Conservation (phyloP, 2,888 invertebrate species). For the Metopia argyrocephala region DNA sequence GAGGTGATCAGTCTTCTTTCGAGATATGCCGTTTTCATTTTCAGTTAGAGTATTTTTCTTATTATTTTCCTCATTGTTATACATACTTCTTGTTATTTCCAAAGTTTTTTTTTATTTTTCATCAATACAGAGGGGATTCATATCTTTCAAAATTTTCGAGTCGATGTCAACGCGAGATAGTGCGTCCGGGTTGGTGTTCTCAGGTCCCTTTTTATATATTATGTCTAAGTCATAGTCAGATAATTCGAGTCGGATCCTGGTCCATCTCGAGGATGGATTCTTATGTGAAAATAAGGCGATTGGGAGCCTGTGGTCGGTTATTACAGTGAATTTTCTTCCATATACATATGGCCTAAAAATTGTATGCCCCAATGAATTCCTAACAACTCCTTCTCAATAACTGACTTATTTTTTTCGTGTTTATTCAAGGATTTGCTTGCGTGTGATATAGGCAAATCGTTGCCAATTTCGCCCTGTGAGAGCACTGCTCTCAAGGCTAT, state of each 20-base stretch:
- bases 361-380: conserved; percentile 67
- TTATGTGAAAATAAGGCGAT: neutral
- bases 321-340: conserved; percentile 68
- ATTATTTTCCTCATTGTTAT: neutral
- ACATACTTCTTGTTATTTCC: neutral
- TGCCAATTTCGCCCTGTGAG: conserved; percentile 62
- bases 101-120: neutral
- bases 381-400: conserved; percentile 68
- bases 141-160: too few species aligned
- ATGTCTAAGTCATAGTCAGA: neutral
- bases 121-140: too few species aligned
- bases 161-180: neutral
- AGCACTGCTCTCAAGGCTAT: conserved; percentile 68
- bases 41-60: neutral
- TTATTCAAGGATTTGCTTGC: conserved; percentile 66
- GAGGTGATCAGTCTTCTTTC: neutral
- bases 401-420: conserved; percentile 66
- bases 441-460: conserved; percentile 64
- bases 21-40: neutral
- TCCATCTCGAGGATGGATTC: neutral
- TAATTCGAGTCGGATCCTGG: conserved; percentile 4
- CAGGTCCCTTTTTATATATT: conserved; percentile 40
- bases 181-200: neutral
- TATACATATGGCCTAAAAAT: conserved; percentile 70
- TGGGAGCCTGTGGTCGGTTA: conserved; percentile 71